Evolutionary conservation across 2,113 vertebrate genomes (phyloP).

Genomic region (Gavia stellata): DNA sequence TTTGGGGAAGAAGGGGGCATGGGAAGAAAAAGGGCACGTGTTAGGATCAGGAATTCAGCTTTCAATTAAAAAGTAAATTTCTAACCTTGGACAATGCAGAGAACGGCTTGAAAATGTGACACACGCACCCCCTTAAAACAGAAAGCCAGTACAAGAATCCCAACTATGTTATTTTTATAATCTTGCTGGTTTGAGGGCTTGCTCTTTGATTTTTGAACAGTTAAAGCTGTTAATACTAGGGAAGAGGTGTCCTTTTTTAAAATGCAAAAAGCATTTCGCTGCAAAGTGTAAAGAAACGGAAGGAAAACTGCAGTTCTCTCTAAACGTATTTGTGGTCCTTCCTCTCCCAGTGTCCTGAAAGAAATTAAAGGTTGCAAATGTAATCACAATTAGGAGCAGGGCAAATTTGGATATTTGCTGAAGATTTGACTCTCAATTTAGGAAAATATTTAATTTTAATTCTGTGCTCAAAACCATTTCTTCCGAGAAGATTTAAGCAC

Average conservation of each 20-base stretch:
- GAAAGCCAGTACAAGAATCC: constrained; percentile 19
- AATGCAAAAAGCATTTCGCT: not conserved
- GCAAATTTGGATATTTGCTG: not conserved
- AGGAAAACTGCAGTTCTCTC: not conserved
- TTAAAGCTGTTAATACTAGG: not conserved
- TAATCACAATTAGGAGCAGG: not conserved
- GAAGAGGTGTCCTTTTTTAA: not conserved
- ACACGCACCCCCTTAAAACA: not conserved
- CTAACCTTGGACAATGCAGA: not conserved
- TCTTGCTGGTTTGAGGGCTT: not conserved
- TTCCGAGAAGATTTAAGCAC: not conserved
- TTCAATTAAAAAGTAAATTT: constrained; percentile 55
- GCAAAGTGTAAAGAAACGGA: not conserved
- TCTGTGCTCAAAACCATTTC: not conserved
- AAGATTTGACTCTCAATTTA: not conserved
- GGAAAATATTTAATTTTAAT: not conserved
- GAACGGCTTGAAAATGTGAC: constrained; percentile 15
- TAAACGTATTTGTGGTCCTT: not conserved
- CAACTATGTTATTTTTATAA: constrained; percentile 44
- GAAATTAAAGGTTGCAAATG: not conserved
- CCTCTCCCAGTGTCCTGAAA: not conserved
- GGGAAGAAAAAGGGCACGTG: not conserved
- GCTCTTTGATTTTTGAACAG: not conserved
- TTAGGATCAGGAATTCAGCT: constrained; percentile 26
- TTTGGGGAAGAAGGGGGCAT: not conserved